These are phyloP conservation scores for Argya squamiceps DNA, from an alignment of 2,797 vertebrate species.

Conservation along the genomic window DNA sequence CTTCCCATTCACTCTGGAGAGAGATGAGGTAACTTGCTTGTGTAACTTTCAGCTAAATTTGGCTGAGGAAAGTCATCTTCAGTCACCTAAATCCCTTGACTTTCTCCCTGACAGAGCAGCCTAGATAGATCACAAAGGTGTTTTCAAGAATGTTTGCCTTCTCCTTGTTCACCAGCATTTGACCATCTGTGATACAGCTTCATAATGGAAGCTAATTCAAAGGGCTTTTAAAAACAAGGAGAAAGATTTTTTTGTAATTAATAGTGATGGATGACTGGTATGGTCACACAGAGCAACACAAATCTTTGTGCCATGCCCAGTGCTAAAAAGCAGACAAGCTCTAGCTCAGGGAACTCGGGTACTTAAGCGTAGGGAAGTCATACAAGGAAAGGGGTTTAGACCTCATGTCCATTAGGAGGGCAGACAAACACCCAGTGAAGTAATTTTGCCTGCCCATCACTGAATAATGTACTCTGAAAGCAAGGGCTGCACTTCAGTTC, in stretches of 20 bases:
- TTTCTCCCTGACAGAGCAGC: background rate
- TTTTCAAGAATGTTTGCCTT: background rate
- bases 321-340: slow-evolving; percentile 41
- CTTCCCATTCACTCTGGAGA: background rate
- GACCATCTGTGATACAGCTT: slow-evolving; percentile 58
- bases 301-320: slow-evolving; percentile 61
- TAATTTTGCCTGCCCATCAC: slow-evolving; percentile 23
- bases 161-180: slow-evolving; percentile 28
- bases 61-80: background rate
- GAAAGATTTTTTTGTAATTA: slow-evolving; percentile 76
- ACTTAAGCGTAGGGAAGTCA: background rate
- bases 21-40: background rate
- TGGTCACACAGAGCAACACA: slow-evolving; percentile 56
- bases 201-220: slow-evolving; percentile 68
- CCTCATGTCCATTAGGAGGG: slow-evolving; percentile 33
- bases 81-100: background rate
- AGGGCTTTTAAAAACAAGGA: slow-evolving; percentile 73
- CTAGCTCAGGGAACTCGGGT: slow-evolving; percentile 18
- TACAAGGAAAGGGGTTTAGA: slow-evolving; percentile 4
- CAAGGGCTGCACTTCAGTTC: background rate
- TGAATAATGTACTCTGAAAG: background rate
- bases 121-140: background rate
- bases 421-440: slow-evolving; percentile 9
- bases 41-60: background rate
- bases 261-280: slow-evolving; percentile 68